Evolutionary conservation across 2,113 vertebrate genomes (phyloP), one percentile per base, ranked within the genome.

Genomic region (Plectropomus leopardus): DNA sequence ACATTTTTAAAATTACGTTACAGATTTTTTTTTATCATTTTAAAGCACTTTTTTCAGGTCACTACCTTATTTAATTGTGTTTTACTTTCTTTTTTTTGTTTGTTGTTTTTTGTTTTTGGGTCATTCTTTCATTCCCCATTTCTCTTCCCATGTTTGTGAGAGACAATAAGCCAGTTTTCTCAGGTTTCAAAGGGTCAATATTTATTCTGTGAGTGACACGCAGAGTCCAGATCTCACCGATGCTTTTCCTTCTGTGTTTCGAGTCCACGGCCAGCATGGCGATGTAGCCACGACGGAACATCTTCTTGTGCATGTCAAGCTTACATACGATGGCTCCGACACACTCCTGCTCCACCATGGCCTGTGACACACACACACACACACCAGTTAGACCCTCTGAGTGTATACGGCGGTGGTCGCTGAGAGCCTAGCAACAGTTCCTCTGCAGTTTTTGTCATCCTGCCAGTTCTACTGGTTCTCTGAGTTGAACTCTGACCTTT

Each of bases 241-340:
- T 99, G 96, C 98, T 97, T 97, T 98, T 99, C 96, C 98, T 97
- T 95, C 98, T 97, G 96, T 98, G 98, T 94, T 99, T 98, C 90
- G 98, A 99, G 96, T 99, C 98, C 95, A 99, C 98, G 45, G 98
- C 98, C 93, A 99, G 96, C 98, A 99, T 99, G 95, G 98, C 98
- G 88, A 99, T 99, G 96, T 99, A 99, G 93, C 98, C 98, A 83
- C 98, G 96, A 85, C 98, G 97, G 89, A 99, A 99, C 98, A 99
- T 99, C 96, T 99, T 99, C 97, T 99, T 99, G 95, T 99, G 98
- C 98, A 99, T 98, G 94, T 99, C 98, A 94, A 99, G 96, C 96
- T 99, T 99, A 95, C 98, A 99, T 91, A 99, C 98, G 72, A 99
- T 99, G 95, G 98, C 98, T 95, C 98, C 98, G 85, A 99, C 98